Conservation (phyloP, 2,113 vertebrate species). For the Sardina pilchardus region DNA sequence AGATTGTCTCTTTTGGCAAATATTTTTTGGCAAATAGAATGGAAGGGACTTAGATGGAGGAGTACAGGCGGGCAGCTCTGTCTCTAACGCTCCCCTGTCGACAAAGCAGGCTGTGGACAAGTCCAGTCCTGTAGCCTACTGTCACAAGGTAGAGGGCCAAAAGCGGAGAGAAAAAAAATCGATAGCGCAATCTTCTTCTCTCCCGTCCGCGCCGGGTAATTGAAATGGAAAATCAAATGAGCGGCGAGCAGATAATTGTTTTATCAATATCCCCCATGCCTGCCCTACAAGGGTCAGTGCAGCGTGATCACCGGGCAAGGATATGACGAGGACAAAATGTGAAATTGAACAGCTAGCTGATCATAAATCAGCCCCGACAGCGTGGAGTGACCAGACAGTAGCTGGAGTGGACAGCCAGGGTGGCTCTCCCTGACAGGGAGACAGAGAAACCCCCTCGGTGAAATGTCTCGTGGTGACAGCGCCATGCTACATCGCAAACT, state of each 20-base stretch:
- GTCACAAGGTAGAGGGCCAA: slow-evolving; percentile 76
- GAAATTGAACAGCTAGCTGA: slow-evolving; percentile 90
- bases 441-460: slow-evolving; percentile 3
- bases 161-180: slow-evolving; percentile 69
- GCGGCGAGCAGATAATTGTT: slow-evolving; percentile 94
- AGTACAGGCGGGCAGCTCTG: neutral
- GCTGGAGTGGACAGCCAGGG: slow-evolving; percentile 32
- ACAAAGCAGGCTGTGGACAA: slow-evolving; percentile 25
- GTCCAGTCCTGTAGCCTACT: slow-evolving; percentile 69
- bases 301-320: slow-evolving; percentile 86
- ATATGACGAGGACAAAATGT: slow-evolving; percentile 93
- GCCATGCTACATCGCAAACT: neutral
- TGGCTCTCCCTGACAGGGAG: neutral
- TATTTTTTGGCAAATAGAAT: neutral
- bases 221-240: slow-evolving; percentile 97
- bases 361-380: slow-evolving; percentile 90
- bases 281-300: slow-evolving; percentile 89
- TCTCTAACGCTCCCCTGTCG: slow-evolving; percentile 29
- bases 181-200: slow-evolving; percentile 89
- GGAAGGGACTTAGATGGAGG: neutral
- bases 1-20: neutral
- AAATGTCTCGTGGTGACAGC: neutral
- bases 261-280: slow-evolving; percentile 90
- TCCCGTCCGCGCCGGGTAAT: slow-evolving; percentile 88
- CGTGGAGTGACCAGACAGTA: slow-evolving; percentile 86